Evolutionary conservation across 1,140 invertebrate species (phyloP), one percentile per base, ranked within the genome.

Genomic region (Laupala kohalensis): DNA sequence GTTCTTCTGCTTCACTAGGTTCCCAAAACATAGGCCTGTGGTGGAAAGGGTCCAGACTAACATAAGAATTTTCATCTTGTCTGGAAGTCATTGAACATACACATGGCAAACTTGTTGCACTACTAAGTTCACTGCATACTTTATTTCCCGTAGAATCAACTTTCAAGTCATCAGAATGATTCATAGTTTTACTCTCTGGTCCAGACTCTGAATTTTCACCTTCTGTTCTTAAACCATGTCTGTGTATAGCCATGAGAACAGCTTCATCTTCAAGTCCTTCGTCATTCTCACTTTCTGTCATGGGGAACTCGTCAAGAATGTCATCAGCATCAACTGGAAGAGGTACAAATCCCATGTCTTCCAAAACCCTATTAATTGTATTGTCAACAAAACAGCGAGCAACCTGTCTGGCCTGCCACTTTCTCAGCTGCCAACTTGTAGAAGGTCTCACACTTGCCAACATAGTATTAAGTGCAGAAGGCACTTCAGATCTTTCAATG

Each of bases 361-460:
- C 89, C 64, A 90, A 76, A 25, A 89, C 84, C 74, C 83, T 83
- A 74, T 91, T 91, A 71, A 90, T 88, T 23, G 85, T 86, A 79
- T 91, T 91, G 75, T 91, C 89, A 37, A 90, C 82, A 79, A 86
- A 87, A 69, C 87, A 86, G 79, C 87, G 87, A 3, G 86, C 86
- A 72, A 89, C 82, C 81, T 90, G 89, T 80, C 84, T 85, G 19
- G 85, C 85, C 77, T 91, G 89, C 89, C 89, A 91, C 76, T 83
- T 80, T 5, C 74, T 77, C 0, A 83, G 74, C 65, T 80, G 65
- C 37, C 37, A 53, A 53, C 37, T 53, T 53, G 37, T 53, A 53
- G 37, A 53, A 13, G 37, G 37, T 53, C 37, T 9, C 9, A 19
- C 19, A 19, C 19, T 53, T 13, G 37, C 9, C 1, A 53, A 53